A percentile compares a stretch with the other conserved stretches of the same genome.
These are phyloP conservation scores for Oncorhynchus masou DNA, from an alignment of 2,113 vertebrate species.

Conservation along the genomic window DNA sequence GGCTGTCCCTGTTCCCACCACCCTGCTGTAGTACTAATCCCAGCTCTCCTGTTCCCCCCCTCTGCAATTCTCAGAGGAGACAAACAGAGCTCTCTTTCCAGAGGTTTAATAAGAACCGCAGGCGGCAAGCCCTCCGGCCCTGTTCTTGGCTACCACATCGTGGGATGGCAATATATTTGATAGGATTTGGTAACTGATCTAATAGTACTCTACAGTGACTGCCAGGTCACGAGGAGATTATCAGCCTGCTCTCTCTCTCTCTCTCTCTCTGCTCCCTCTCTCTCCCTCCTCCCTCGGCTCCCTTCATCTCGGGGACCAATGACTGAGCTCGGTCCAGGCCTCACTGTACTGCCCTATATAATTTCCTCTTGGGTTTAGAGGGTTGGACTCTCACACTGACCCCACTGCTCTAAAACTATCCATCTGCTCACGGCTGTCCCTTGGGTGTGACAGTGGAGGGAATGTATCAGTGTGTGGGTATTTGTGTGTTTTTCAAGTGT, in stretches of 20 bases:
- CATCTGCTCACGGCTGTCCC: constrained; percentile 18
- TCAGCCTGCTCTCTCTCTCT: constrained; percentile 10
- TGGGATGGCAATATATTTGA: constrained; percentile 58
- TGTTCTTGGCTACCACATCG: constrained; percentile 29
- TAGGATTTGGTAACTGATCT: constrained; percentile 63
- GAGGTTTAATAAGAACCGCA: constrained; percentile 42
- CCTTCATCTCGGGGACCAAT: constrained; percentile 31
- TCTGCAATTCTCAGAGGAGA: constrained; percentile 32
- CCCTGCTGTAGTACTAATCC: constrained; percentile 50
- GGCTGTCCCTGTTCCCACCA: constrained; percentile 41
- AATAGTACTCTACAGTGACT: constrained; percentile 47
- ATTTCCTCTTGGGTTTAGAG: constrained; percentile 45
- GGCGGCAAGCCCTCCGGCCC: constrained; percentile 30
- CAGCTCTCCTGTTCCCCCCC: constrained; percentile 36
- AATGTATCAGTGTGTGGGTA: background rate
- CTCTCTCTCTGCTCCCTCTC: constrained; percentile 25
- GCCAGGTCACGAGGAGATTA: constrained; percentile 53
- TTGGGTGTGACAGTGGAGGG: constrained; percentile 14
- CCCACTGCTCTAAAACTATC: background rate
- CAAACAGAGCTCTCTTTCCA: constrained; percentile 30
- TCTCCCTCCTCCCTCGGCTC: constrained; percentile 26
- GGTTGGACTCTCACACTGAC: constrained; percentile 32
- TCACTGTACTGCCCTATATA: constrained; percentile 29
- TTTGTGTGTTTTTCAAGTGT: background rate
- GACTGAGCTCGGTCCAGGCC: constrained; percentile 5